phyloP scores from a whole-genome alignment of 2,888 invertebrate species.

The Sepiola atlantica region DNA sequence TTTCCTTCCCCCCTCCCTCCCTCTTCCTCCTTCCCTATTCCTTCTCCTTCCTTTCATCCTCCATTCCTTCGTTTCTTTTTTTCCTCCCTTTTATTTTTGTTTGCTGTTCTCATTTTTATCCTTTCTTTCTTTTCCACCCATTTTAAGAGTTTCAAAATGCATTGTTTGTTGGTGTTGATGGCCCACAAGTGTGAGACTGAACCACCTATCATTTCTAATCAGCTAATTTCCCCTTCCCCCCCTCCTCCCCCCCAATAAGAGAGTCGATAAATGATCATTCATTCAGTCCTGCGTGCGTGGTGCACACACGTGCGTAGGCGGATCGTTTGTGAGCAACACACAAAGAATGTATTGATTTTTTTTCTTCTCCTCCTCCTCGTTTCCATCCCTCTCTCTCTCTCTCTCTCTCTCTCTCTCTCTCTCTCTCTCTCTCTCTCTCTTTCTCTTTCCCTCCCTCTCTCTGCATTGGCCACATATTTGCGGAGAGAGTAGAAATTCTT shows the following conservation, averaged over 20 bases:
- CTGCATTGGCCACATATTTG: neutral
- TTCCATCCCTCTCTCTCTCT: too few relatives aligned
- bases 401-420: too few relatives aligned
- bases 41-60: neutral
- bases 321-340: neutral
- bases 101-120: too few relatives aligned
- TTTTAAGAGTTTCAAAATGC: neutral
- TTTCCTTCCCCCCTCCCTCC: neutral
- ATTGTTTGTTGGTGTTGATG: neutral
- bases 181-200: neutral
- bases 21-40: neutral
- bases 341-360: constrained; percentile 12
- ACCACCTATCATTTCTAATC: neutral
- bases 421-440: neutral
- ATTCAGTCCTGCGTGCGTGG: too few relatives aligned
- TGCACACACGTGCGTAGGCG: neutral
- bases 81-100: too few relatives aligned
- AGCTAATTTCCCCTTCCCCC: neutral
- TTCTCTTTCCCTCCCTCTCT: neutral
- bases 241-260: too few relatives aligned
- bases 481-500: neutral
- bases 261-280: neutral
- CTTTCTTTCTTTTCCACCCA: neutral
- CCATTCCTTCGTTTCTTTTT: neutral
- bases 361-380: neutral